A percentile compares a stretch with the other conserved stretches of the same genome.
These are phyloP conservation scores for Sesia bembeciformis DNA, from an alignment of 2,888 invertebrate species.

Conservation along the genomic window DNA sequence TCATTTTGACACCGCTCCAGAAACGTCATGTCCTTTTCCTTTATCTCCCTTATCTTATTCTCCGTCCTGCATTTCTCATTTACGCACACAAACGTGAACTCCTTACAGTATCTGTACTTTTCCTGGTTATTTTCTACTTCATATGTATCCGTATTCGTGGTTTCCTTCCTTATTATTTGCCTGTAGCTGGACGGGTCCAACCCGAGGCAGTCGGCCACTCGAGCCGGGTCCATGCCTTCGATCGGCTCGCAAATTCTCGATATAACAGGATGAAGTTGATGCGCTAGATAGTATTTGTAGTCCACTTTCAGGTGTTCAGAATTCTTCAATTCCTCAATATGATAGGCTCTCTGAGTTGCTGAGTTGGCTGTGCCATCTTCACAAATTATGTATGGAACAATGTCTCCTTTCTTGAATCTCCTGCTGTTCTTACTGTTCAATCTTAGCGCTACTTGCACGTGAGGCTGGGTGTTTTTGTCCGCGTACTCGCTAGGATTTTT, in stretches of 20 bases:
- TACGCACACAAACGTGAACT: constrained; percentile 79
- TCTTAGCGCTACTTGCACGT: constrained; percentile 90
- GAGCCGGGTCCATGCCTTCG: constrained; percentile 91
- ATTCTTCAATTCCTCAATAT: constrained; percentile 90
- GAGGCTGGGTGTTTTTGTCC: constrained; percentile 86
- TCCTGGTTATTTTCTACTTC: constrained; percentile 68
- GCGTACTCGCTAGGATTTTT: constrained; percentile 95
- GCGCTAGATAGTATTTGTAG: constrained; percentile 91
- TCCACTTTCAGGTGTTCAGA: constrained; percentile 83
- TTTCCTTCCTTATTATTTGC: constrained; percentile 58
- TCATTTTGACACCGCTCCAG: constrained; percentile 83
- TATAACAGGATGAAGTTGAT: constrained; percentile 97
- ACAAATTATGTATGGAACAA: constrained; percentile 96
- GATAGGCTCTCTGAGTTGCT: constrained; percentile 94
- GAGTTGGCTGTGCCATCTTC: constrained; percentile 87
- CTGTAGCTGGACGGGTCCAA: constrained; percentile 73
- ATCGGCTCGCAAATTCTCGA: constrained; percentile 96
- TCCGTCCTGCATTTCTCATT: constrained; percentile 72
- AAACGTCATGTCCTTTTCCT: constrained; percentile 63
- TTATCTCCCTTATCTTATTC: constrained; percentile 68
- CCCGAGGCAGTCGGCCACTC: constrained; percentile 93
- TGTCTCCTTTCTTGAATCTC: constrained; percentile 92
- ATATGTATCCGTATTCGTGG: constrained; percentile 51
- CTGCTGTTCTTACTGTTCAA: constrained; percentile 87
- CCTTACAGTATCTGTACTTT: constrained; percentile 74